Evolutionary conservation across 1,140 invertebrate species (phyloP).

Genomic region (Brachionus plicatilis): DNA sequence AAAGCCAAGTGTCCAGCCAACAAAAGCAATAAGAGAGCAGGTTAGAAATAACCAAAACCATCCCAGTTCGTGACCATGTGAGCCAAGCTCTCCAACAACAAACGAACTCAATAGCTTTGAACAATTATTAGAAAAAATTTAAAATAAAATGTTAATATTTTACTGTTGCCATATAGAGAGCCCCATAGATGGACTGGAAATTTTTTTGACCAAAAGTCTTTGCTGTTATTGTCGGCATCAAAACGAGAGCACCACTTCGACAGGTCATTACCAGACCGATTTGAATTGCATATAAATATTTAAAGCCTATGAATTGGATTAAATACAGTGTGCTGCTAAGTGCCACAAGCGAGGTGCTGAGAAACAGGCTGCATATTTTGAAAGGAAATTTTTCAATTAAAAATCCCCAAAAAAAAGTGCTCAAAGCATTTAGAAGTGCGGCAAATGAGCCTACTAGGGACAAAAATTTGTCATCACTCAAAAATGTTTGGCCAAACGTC

Average conservation of each 20-base stretch:
- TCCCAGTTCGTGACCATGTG: background rate
- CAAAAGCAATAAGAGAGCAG: background rate
- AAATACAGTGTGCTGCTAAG: slow-evolving; percentile 8
- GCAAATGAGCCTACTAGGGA: slow-evolving; percentile 45
- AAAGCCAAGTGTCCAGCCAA: background rate
- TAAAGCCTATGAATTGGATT: background rate
- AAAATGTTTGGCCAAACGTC: slow-evolving; percentile 46
- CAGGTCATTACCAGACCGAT: background rate
- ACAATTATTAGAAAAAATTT: background rate
- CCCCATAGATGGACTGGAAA: slow-evolving; percentile 16
- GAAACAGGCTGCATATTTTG: background rate
- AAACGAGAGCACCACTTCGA: background rate
- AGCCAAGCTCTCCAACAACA: background rate
- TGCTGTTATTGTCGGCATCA: slow-evolving; percentile 1
- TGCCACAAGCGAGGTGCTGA: background rate
- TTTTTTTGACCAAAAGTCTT: slow-evolving; percentile 30
- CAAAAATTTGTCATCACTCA: slow-evolving; percentile 44
- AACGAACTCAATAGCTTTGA: background rate
- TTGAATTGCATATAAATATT: background rate
- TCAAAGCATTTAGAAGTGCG: slow-evolving; percentile 41
- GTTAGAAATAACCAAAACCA: background rate
- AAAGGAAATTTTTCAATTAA: slow-evolving; percentile 51
- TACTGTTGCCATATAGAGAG: background rate
- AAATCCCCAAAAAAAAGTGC: background rate
- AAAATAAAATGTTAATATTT: background rate